Evolutionary conservation across 2,888 invertebrate species (phyloP), one percentile per base, ranked within the genome.

Genomic region (Eilema caniola): DNA sequence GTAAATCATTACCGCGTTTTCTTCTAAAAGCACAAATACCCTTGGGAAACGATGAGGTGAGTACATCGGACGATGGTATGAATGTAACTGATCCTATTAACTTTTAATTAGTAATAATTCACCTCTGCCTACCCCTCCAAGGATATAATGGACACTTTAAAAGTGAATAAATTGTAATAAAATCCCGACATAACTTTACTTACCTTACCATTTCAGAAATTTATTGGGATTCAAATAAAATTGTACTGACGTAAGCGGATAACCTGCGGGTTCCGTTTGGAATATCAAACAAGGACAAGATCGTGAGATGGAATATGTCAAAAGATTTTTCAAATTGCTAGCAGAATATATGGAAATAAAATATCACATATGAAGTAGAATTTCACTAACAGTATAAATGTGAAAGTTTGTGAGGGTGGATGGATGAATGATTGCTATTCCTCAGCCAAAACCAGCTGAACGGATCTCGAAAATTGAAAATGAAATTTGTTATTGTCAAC

Each of bases 121-220:
- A 53, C 10, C 8, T 53, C 53, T n/a, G 53, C n/a, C n/a, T 5
- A 53, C 20, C n/a, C 10, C 53, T 53, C n/a, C 20, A 10, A 20
- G 10, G n/a, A 53, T n/a, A 53, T 53, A n/a, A 8, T 53, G 10
- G 8, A 2, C n/a, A n/a, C 5, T 2, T 14, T 12, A 10, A n/a
- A 3, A 53, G n/a, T n/a, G n/a, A n/a, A 53, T n/a, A 53, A 41
- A 53, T 53, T 53, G n/a, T n/a, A 53, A n/a, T n/a, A 8, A n/a
- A 53, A 53, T n/a, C 10, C n/a, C 53, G 8, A n/a, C 53, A n/a
- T 53, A 53, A 53, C n/a, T 53, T n/a, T 47, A 47, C 47, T 47
- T n/a, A 53, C 53, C 10, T 5, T 53, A 66, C 57, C 62, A 60
- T 68, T 77, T 64, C 10, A 33, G 61, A 68, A 73, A 69, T 66